Conservation (phyloP, 2,113 vertebrate species). For the Chloroceryle aenea region DNA sequence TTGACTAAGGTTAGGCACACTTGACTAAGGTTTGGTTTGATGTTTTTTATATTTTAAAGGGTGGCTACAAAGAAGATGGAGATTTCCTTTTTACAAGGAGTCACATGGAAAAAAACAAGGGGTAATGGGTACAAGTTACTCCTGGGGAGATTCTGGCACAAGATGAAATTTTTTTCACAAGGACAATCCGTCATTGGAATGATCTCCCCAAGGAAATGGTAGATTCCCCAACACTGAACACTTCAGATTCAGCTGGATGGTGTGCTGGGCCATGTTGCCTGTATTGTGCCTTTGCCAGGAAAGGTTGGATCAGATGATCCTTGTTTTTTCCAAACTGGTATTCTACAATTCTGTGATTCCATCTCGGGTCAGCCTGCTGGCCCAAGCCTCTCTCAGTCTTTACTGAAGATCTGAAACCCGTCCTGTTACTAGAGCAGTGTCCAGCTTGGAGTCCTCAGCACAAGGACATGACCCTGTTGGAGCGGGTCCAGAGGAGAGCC, state of each 20-base stretch:
- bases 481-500: background rate
- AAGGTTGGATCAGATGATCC: background rate
- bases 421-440: fast-evolving
- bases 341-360: background rate
- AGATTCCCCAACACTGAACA: background rate
- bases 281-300: background rate
- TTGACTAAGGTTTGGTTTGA: background rate
- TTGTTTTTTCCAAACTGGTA: background rate
- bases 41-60: background rate
- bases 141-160: background rate
- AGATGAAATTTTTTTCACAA: background rate
- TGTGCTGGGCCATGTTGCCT: background rate
- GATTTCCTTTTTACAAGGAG: background rate
- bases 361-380: background rate
- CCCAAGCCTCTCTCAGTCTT: background rate
- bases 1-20: fast-evolving
- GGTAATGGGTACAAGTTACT: background rate
- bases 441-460: background rate
- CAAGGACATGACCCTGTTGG: background rate
- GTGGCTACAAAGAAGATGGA: background rate
- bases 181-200: background rate
- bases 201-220: background rate
- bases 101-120: background rate
- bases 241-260: background rate
- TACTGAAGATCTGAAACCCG: background rate